Base-by-base conservation (phyloP, 2,113 vertebrate species). In the Pseudolaguvia tuberculata region DNA sequence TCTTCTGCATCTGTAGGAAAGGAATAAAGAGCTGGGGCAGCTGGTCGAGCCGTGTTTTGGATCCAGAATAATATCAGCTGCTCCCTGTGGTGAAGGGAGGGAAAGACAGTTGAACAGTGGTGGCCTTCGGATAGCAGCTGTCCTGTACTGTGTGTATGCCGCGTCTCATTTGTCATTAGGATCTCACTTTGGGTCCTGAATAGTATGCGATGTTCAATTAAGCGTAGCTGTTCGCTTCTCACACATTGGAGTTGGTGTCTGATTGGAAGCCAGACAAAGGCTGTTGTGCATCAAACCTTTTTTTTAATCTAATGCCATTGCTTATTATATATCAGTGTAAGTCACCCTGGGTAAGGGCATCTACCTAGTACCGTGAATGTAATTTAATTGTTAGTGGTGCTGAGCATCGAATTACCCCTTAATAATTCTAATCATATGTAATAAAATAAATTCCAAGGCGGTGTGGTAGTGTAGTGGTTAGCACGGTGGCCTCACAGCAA, bases 111-210 rank as follows among this genome's bases (percentile, higher is more conserved):
- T n/a, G 45, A 72, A 73, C 70, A 73, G 57, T 73, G 70, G 35
- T 27, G 39, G 27, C 57, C 45, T 73, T 58, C 70, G 61, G 70
- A 17, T 50, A 61, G 70, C 70, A 73, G 70, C 70, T 73, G 56
- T 51, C 48, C 50, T 35, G 66, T 31, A 15, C 27, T 69, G 0
- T 52, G 27, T 69, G 66, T 69, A 48, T 68, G 48, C 50, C 50
- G 2, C 3, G 10, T 52, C 18, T 20, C 2, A 13, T 52, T 52
- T 52, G 50, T 11, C 50, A 52, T 11, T 11, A 52, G 2, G 50
- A 52, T 4, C 50, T 11, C 50, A 52, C 50, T 52, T 20, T 52
- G 50, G 50, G 3, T 52, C 50, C 13, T 20, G 18, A 52, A 52
- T 52, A 52, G 50, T 15, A 52, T 52, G 3, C 11, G 50, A 52